Base-by-base conservation (phyloP, 2,888 invertebrate genomes). In the Watsonalla binaria region DNA sequence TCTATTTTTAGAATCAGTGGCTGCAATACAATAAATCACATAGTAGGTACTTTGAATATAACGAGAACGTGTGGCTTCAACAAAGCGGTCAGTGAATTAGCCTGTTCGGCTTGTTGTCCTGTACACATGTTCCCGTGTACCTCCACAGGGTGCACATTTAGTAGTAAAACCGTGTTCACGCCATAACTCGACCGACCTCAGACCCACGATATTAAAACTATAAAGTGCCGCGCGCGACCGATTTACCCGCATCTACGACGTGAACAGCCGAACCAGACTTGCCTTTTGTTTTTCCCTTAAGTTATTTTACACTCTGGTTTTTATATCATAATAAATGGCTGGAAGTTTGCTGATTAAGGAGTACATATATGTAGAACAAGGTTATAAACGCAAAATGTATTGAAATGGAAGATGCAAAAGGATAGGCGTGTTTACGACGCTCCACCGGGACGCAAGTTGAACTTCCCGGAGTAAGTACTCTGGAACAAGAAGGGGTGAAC, bases 151-250 rank as follows among this genome's bases (percentile, higher is more conserved):
- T 73, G 76, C 76, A 74, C 77, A 82, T 84, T 85, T 78, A n/a
- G 79, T 76, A 83, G 76, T 80, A 78, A 78, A 79, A 81, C 59
- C 76, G 74, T 81, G 84, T 82, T 73, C 70, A 66, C 65, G 62
- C 73, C 70, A 78, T 86, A 86, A 84, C 76, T 85, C 76, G 66
- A 60, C 64, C 70, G 75, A 77, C 74, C 82, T 74, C 78, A 76
- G 72, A 78, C 80, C 80, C 80, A 76, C 82, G 84, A 87, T 89
- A 89, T 90, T 88, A 89, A 88, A 89, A 90, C 88, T 86, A 89
- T 90, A 88, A 89, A 90, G 80, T 84, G 85, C 67, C 80, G 82
- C 73, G 72, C 74, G 74, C 78, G 75, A 80, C 79, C 84, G 78
- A 80, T 79, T 75, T 67, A 67, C 76, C 70, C 60, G 60, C 73